These are phyloP conservation scores for Speoplatyrhinus poulsoni DNA, from an alignment of 2,113 vertebrate genomes.

Conservation along the genomic window DNA sequence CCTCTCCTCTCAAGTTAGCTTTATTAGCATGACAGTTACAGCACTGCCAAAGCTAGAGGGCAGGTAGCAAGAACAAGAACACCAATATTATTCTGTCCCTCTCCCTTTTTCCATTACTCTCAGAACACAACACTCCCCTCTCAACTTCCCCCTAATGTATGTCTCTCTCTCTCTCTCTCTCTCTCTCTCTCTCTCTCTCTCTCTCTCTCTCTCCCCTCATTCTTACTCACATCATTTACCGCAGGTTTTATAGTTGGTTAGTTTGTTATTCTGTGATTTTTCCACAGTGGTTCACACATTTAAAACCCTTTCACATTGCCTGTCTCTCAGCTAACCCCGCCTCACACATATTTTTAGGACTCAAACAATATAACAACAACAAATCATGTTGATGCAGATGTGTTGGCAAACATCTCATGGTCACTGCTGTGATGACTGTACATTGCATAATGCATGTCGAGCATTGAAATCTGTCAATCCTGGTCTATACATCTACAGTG, in stretches of 20 bases:
- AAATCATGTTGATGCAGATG: background rate
- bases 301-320: no score
- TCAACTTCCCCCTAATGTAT: conserved; percentile 49
- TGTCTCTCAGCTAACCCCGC: background rate
- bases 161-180: conserved; percentile 51
- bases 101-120: no score
- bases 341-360: no score
- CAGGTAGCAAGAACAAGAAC: no score
- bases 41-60: no score
- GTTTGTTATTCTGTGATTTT: conserved; percentile 11
- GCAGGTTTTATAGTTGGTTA: no score
- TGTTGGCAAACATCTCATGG: background rate
- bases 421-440: background rate
- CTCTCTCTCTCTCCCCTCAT: conserved; percentile 17
- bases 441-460: background rate
- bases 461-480: no score
- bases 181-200: conserved; percentile 37
- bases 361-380: background rate
- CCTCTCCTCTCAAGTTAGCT: no score
- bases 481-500: background rate
- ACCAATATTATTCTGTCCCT: no score
- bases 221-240: background rate
- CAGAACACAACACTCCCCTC: no score
- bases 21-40: no score
- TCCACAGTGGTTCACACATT: no score